These are phyloP conservation scores for Petrocephalus zakoni DNA, from an alignment of 2,113 vertebrate genomes.

Conservation along the genomic window DNA sequence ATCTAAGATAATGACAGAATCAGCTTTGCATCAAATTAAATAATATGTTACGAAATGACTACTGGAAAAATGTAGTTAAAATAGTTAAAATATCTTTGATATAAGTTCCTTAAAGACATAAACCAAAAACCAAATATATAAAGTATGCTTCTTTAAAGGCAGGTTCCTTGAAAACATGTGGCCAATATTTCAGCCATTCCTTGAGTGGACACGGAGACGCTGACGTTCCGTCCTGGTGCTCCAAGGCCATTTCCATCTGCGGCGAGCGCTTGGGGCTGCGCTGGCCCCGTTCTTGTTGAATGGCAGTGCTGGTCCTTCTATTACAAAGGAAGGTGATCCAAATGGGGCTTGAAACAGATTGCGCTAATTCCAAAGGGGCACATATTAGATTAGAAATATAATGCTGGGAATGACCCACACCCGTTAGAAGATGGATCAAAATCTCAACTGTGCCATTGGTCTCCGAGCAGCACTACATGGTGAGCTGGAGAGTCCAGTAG, in stretches of 20 bases:
- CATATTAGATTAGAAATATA: not conserved
- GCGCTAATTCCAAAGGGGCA: not conserved
- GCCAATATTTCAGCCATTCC: not conserved
- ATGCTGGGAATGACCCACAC: not conserved
- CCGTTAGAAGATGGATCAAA: not conserved
- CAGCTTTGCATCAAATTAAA: not conserved
- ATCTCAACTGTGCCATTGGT: not conserved
- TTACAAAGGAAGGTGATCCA: not conserved
- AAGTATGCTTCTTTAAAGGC: not conserved
- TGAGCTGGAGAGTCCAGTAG: not conserved
- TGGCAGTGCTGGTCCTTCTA: not conserved
- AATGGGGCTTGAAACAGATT: not conserved
- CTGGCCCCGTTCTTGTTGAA: not conserved
- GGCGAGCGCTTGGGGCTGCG: not conserved
- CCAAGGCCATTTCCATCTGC: not conserved
- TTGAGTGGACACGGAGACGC: not conserved
- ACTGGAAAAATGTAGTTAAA: not conserved
- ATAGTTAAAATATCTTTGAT: not conserved
- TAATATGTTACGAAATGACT: not conserved
- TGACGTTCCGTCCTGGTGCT: not conserved
- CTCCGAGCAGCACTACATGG: not conserved
- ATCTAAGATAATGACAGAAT: not conserved
- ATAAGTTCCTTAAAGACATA: not conserved
- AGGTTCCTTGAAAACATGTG: not conserved
- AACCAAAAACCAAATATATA: not conserved